phyloP scores from a whole-genome alignment of 1,140 invertebrate species.

The Portunus trituberculatus region DNA sequence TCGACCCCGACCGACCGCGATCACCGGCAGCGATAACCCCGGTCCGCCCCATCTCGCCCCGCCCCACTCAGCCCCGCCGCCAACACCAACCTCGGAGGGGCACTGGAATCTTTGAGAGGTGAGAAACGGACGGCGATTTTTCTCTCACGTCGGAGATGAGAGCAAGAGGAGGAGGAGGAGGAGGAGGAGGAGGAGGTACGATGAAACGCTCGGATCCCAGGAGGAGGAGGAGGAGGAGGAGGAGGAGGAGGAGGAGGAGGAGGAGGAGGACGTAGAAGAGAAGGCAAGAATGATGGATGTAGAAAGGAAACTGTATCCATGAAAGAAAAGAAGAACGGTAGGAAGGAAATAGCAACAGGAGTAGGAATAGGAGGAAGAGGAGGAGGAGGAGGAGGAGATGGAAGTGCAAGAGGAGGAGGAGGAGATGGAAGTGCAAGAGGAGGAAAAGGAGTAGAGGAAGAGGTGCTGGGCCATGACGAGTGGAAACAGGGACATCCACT shows the following conservation, averaged over 20 bases:
- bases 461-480: background rate
- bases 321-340: background rate
- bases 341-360: background rate
- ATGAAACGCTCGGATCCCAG: background rate
- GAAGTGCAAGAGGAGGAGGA: background rate
- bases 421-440: background rate
- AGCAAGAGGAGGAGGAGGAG: background rate
- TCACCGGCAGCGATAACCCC: background rate
- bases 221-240: background rate
- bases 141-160: constrained; percentile 6
- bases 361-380: background rate
- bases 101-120: background rate
- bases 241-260: background rate
- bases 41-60: background rate
- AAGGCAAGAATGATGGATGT: background rate
- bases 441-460: background rate
- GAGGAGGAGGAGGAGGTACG: background rate
- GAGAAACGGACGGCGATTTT: background rate
- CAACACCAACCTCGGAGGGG: background rate
- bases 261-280: background rate
- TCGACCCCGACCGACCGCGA: background rate
- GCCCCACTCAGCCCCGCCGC: background rate
- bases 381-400: background rate
- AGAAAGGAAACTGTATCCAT: background rate
- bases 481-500: background rate